Evolutionary conservation across 2,888 invertebrate genomes (phyloP).

Genomic region (Sarcophaga caerulescens): DNA sequence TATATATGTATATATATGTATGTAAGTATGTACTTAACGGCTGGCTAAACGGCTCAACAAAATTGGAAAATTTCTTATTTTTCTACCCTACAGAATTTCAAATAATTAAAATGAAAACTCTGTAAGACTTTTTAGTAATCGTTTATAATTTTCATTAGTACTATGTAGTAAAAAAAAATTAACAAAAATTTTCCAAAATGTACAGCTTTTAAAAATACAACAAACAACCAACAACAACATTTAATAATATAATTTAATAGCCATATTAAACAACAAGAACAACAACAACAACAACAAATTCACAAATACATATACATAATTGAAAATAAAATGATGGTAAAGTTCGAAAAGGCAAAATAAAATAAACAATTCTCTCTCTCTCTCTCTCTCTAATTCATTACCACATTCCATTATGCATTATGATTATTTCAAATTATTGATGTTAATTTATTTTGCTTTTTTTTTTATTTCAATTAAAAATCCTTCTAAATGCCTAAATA

Average conservation of each 20-base stretch:
- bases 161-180: not conserved
- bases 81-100: not conserved
- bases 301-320: conserved; percentile 58
- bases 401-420: too few relatives aligned
- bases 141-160: not conserved
- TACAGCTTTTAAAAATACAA: conserved; percentile 50
- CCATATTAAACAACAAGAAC: conserved; percentile 47
- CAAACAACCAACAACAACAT: conserved; percentile 68
- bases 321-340: conserved; percentile 42
- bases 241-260: conserved; percentile 52
- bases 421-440: too few relatives aligned
- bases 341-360: conserved; percentile 1
- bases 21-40: not conserved
- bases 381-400: not conserved
- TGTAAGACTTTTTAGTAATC: too few relatives aligned
- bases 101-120: not conserved
- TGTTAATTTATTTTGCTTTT: not conserved
- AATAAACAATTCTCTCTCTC: conserved; percentile 1
- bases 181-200: conserved; percentile 27
- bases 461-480: conserved; percentile 14
- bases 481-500: conserved; percentile 15
- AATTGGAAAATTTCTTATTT: conserved; percentile 34
- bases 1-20: not conserved
- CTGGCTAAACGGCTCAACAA: not conserved
- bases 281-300: conserved; percentile 49